phyloP scores from a whole-genome alignment of 2,797 vertebrate species.

The Siniperca obscura region DNA sequence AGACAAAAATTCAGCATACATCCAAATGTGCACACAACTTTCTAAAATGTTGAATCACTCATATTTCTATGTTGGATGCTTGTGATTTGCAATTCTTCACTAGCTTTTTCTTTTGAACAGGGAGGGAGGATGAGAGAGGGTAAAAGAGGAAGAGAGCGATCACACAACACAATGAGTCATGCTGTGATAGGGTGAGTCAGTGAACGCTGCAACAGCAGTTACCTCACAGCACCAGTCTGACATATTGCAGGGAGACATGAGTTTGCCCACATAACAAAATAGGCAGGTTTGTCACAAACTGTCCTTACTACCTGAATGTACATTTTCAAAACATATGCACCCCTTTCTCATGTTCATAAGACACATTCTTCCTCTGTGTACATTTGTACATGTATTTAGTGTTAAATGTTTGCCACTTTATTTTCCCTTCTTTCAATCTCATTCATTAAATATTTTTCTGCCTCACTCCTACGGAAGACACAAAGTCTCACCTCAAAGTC shows the following conservation, averaged over 20 bases:
- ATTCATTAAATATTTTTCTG: neutral
- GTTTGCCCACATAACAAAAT: constrained; percentile 33
- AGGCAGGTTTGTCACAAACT: constrained; percentile 2
- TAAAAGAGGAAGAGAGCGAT: constrained; percentile 62
- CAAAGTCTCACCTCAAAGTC: constrained; percentile 92
- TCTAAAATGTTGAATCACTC: constrained; percentile 11
- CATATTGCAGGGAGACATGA: constrained; percentile 51
- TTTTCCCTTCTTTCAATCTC: neutral
- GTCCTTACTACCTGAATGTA: neutral
- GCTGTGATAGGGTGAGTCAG: constrained; percentile 64
- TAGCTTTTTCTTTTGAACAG: neutral
- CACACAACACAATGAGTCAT: constrained; percentile 69
- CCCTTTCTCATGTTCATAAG: neutral
- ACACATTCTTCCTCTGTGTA: neutral
- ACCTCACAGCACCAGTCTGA: constrained; percentile 43
- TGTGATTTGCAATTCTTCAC: constrained; percentile 6
- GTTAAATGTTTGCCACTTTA: neutral
- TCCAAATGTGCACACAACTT: neutral
- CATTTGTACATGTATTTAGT: neutral
- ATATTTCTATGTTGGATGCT: neutral
- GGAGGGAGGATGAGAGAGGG: constrained; percentile 13
- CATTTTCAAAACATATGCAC: neutral
- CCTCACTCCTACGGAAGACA: neutral
- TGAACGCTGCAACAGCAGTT: constrained; percentile 38
- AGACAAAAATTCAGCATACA: neutral